Evolutionary conservation across 2,888 invertebrate genomes (phyloP).

Genomic region (Eupithecia tripunctaria): DNA sequence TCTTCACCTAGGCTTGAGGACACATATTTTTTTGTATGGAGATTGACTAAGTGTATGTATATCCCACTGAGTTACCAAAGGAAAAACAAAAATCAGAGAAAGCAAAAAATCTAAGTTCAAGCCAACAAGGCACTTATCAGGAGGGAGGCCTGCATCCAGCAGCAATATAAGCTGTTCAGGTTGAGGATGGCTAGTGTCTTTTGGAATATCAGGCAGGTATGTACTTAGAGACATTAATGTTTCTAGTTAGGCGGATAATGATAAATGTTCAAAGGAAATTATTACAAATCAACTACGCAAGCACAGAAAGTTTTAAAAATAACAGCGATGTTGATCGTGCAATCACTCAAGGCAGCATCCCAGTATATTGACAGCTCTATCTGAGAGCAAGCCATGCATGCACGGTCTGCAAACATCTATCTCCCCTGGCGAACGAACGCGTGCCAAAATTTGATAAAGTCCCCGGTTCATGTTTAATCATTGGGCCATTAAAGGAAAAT

Average conservation of each 20-base stretch:
- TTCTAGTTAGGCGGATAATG: not conserved
- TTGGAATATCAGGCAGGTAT: too few relatives aligned
- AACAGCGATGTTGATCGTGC: conserved; percentile 67
- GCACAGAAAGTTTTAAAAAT: conserved; percentile 44
- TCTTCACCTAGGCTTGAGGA: too few relatives aligned
- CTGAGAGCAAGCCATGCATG: conserved; percentile 69
- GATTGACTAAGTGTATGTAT: too few relatives aligned
- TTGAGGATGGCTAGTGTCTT: too few relatives aligned
- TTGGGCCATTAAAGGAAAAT: conserved; percentile 70
- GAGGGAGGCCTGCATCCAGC: too few relatives aligned
- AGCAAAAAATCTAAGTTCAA: too few relatives aligned
- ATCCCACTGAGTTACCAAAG: too few relatives aligned
- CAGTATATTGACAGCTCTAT: conserved; percentile 80
- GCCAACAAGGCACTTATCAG: too few relatives aligned
- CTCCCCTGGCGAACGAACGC: conserved; percentile 73
- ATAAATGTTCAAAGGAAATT: not conserved
- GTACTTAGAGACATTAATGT: too few relatives aligned
- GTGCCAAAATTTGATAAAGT: conserved; percentile 83
- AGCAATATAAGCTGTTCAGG: too few relatives aligned
- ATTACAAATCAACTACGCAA: not conserved
- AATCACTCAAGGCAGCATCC: conserved; percentile 73
- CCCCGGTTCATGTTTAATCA: conserved; percentile 81
- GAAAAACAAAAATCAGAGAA: too few relatives aligned
- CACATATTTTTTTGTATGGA: too few relatives aligned
- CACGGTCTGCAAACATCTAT: conserved; percentile 77